Base-by-base conservation (phyloP, 2,113 vertebrate species). In the Bostrychus sinensis region DNA sequence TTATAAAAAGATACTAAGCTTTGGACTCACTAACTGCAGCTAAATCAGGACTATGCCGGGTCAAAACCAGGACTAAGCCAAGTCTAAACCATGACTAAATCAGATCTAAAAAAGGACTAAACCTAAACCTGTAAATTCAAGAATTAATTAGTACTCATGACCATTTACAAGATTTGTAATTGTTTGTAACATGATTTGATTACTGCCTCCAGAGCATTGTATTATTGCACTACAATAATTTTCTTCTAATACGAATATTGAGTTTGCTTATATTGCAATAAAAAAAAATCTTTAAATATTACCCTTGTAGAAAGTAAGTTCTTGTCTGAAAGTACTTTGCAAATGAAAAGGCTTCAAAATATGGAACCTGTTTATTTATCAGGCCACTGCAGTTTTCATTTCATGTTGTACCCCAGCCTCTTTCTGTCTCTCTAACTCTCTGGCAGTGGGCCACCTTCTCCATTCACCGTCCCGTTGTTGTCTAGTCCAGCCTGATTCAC, bases 401-500 rank as follows among this genome's bases (percentile, higher is more conserved):
- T 51, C 9, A 14, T n/a, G 13, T 51, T 50, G 1, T 2, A 26
- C 23, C 7, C 28, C 7, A 4, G 3, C 28, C 28, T 51, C 48
- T 8, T 23, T 28, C 23, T 30, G 48, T 51, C 23, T 51, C 14
- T 16, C 48, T 50, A 22, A 39, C 39, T 42, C 25, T 16, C 8
- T 51, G 48, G 48, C 48, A 51, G 48, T 23, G 48, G 25, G 25
- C 48, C 48, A 26, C 48, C 48, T 9, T 51, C 48, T 51, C 25
- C 48, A 26, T 26, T 50, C 45, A 30, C 48, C n/a, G 25, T 51
- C 48, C 48, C 14, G 14, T 51, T 51, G 48, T 51, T 51, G 48
- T 51, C 48, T 51, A 4, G 23, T 51, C 48, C 23, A 2, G 48
- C 6, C 48, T 51, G 48, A 51, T 51, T 51, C 48, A 28, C 48